phyloP scores from a whole-genome alignment of 2,797 vertebrate species.

The Cichlasoma orientale region DNA sequence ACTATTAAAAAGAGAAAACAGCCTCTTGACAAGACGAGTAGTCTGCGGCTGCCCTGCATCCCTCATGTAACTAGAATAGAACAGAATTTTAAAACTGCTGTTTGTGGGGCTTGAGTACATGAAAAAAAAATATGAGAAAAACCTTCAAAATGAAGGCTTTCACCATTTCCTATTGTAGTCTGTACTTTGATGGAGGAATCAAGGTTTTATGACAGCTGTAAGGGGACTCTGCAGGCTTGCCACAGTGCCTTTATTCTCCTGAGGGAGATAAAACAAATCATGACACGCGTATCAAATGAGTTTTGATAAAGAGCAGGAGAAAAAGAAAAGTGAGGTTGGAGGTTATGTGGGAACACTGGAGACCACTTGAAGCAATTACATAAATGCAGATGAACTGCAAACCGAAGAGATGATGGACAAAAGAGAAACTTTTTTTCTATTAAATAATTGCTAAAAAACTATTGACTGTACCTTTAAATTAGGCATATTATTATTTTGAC shows the following conservation, averaged over 20 bases:
- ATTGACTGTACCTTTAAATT: not conserved
- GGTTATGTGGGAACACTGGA: not conserved
- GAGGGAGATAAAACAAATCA: constrained; percentile 22
- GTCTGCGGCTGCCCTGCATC: not conserved
- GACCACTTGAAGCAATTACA: not conserved
- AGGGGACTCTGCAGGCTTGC: not conserved
- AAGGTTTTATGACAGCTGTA: constrained; percentile 34
- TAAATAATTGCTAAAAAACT: too few relatives aligned
- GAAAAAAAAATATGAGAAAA: constrained; percentile 18
- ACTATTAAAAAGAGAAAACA: constrained; percentile 33
- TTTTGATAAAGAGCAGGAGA: not conserved
- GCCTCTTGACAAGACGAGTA: constrained; percentile 31
- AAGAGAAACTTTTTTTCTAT: too few relatives aligned
- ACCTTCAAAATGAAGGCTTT: constrained; percentile 12
- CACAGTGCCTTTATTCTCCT: constrained; percentile 11
- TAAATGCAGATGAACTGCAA: not conserved
- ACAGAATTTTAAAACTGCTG: not conserved
- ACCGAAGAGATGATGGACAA: not conserved
- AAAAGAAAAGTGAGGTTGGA: not conserved
- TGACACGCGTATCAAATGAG: constrained; percentile 1
- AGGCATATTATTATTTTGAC: not conserved
- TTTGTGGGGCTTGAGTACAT: not conserved
- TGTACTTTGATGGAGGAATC: constrained; percentile 36
- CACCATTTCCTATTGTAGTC: constrained; percentile 14
- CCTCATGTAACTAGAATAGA: constrained; percentile 1